Conservation (phyloP, 1,140 invertebrate species). For the Mamestra configurata region DNA sequence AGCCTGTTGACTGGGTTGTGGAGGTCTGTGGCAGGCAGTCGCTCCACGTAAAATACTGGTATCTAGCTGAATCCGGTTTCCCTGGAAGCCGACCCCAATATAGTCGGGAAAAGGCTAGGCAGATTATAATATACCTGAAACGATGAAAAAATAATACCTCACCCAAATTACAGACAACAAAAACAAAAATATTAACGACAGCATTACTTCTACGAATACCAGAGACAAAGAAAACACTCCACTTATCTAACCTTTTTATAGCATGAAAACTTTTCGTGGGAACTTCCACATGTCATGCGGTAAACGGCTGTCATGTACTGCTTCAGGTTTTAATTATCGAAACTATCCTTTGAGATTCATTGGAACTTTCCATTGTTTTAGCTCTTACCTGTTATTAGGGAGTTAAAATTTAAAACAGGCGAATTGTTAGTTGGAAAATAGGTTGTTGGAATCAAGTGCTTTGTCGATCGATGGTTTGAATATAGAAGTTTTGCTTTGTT, state of each 20-base stretch:
- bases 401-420: no score
- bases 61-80: no score
- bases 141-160: not conserved
- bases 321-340: constrained; percentile 38
- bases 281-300: not conserved
- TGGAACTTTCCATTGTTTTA: not conserved
- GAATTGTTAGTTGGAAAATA: not conserved
- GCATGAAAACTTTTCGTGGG: constrained; percentile 1
- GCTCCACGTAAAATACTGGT: no score
- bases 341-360: constrained; percentile 19
- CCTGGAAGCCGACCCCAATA: no score
- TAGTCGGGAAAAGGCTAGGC: no score
- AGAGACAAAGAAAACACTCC: not conserved
- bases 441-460: not conserved
- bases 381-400: not conserved
- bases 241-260: not conserved
- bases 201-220: not conserved
- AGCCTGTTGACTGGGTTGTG: no score
- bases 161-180: not conserved
- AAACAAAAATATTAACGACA: not conserved
- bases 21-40: no score
- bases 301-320: not conserved
- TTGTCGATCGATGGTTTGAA: not conserved
- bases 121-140: not conserved
- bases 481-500: no score